These are phyloP conservation scores for Chironomus tepperi DNA, from an alignment of 1,140 invertebrate genomes.

Conservation along the genomic window DNA sequence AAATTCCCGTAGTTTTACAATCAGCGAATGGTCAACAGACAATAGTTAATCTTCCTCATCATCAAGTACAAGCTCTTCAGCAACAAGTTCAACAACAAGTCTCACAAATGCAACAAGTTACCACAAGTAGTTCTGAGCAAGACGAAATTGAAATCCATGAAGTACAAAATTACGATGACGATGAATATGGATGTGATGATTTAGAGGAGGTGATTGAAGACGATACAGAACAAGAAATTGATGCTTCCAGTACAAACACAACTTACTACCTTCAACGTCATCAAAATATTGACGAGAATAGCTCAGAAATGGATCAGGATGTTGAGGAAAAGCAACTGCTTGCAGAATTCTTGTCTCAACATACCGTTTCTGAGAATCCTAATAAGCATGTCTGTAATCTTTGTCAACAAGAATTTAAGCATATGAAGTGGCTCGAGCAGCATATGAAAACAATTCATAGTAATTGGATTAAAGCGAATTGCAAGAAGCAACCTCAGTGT, in stretches of 20 bases:
- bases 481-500: slow-evolving; percentile 51
- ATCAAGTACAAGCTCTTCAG: not conserved
- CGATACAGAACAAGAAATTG: not conserved
- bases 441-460: slow-evolving; percentile 48
- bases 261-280: not conserved
- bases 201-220: not conserved
- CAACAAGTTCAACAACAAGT: not conserved
- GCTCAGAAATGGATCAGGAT: not conserved
- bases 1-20: slow-evolving; percentile 25
- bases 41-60: not conserved
- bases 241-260: not conserved
- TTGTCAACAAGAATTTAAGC: slow-evolving; percentile 50
- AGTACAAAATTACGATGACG: slow-evolving; percentile 12
- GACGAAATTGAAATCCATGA: slow-evolving; percentile 19
- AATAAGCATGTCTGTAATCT: slow-evolving; percentile 49
- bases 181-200: not conserved
- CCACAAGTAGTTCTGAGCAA: not conserved
- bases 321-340: not conserved
- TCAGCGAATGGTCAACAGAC: slow-evolving; percentile 5
- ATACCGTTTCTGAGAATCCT: slow-evolving; percentile 36
- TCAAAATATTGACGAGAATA: not conserved
- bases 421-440: slow-evolving; percentile 46
- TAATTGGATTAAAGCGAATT: slow-evolving; percentile 52
- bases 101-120: not conserved
- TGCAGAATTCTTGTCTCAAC: slow-evolving; percentile 36